Percentiles rank a stretch among this genome's conserved stretches.
Evolutionary conservation across 1,140 invertebrate species (phyloP).

Genomic region (Drosophila carrolli): DNA sequence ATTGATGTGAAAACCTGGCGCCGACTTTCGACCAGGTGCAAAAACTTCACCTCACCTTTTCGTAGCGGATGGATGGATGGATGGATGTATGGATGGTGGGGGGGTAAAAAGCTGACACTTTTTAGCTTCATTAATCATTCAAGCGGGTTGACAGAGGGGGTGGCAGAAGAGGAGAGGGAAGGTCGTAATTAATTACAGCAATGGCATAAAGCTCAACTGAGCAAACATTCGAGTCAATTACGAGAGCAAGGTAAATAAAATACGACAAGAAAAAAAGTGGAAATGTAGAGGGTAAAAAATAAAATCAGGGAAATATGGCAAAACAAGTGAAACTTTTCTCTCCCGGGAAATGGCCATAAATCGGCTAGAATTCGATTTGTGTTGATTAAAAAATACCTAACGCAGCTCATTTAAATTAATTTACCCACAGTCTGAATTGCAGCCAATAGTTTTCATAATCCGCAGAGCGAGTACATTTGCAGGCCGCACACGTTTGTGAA

Average conservation of each 20-base stretch:
- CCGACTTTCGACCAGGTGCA: conserved; percentile 34
- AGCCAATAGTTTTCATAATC: conserved; percentile 33
- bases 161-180: background rate
- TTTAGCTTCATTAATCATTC: conserved; percentile 63
- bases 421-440: conserved; percentile 9
- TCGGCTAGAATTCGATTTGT: background rate
- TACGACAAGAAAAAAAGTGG: conserved; percentile 1
- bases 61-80: background rate
- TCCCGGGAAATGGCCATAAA: conserved; percentile 13
- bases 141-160: conserved; percentile 23
- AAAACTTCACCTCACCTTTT: conserved; percentile 43
- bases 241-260: conserved; percentile 27
- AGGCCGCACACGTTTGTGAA: conserved; percentile 18
- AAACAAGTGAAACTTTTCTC: background rate
- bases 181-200: conserved; percentile 58
- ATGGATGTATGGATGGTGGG: background rate
- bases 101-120: conserved; percentile 50
- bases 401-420: conserved; percentile 41
- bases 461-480: conserved; percentile 18
- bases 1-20: conserved; percentile 40
- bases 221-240: conserved; percentile 59
- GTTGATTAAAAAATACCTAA: conserved; percentile 24
- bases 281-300: background rate
- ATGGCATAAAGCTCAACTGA: conserved; percentile 50
- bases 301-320: background rate